Evolutionary conservation across 2,797 vertebrate species (phyloP), one percentile per base, ranked within the genome.

Genomic region (Acipenser transmontanus): DNA sequence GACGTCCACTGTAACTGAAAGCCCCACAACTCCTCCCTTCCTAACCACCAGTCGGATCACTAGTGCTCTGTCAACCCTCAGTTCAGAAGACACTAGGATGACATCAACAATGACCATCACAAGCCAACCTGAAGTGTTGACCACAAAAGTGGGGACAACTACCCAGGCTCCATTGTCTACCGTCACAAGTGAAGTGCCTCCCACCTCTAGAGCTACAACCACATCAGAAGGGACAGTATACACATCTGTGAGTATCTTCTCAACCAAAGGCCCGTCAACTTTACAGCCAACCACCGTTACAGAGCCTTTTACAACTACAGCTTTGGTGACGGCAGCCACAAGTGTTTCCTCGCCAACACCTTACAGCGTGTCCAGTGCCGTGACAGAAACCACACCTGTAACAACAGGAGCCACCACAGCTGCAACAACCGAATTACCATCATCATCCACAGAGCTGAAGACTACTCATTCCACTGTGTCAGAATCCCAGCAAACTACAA

Each of bases 401-500:
- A 68, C 72, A 68, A 54, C 59, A 14, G 65, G 17, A 68, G 61
- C 63, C 65, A 6, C 17, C 6, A 77, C 63, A 10, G 59, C 50
- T 48, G 74, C 66, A 11, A 59, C 70, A 0, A 13, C 66, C 7
- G 51, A 52, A 57, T 71, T 17, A 60, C 77, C 62, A 2, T 59
- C 20, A 47, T 9, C 71, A 7, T 62, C 71, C 7, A 59, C 74
- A n/a, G 71, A 71, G 63, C 34, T 2, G n/a, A 74, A 69, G 50
- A 66, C 73, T 10, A 74, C 66, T 4, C 71, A 73, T n/a, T 70
- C 78, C 47, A 64, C 69, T 63, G 34, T 70, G 68, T 69, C 79
- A 61, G 67, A 69, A 62, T 2, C 75, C 73, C 71, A 78, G 69
- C 69, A 73, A 1, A 59, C 74, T 66, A 75, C 78, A 14, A 71